Base-by-base conservation (phyloP, 2,113 vertebrate genomes). In the Triplophysa tibetana region DNA sequence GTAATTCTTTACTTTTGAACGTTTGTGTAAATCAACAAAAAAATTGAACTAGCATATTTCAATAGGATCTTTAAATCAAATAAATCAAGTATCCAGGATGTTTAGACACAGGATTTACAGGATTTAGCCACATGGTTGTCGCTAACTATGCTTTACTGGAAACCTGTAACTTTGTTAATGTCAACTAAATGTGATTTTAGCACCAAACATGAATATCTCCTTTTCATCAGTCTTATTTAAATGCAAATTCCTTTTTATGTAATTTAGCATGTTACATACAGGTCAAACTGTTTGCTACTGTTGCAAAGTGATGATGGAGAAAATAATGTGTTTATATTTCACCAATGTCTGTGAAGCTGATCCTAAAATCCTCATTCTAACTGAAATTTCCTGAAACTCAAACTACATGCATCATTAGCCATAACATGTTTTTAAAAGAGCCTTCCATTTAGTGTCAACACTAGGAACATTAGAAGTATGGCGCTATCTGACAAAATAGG, bases 401-500 rank as follows among this genome's bases (percentile, higher is more conserved):
- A 38, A 72, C 21, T 58, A 61, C 4, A 48, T 19, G 38, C 21
- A 75, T 26, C n/a, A 62, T 72, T 74, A 60, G 48, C 61, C 12
- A 14, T 52, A 65, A 54, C 3, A 65, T 52, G 43, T 64, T 76
- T 76, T 61, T 29, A 76, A 29, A 62, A 63, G 29, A 16, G 9
- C 10, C 19, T 65, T 65, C 14, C 17, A 29, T 65, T 23, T 76
- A 6, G 17, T 23, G 14, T 75, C 2, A 62, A 62, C 19, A 75
- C 21, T 75, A 23, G 56, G 23, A 75, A 54, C 61, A 76, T 52
- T 76, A 65, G 43, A 33, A 19, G 24, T 75, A 29, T 50, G 45
- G 60, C 26, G 2, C 23, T 63, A 63, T 65, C 26, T 76, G 60
- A 52, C 45, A 52, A 29, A 76, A 63, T 63, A 65, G 45, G 16